Conservation (phyloP, 2,113 vertebrate species). For the Penelope pileata region DNA sequence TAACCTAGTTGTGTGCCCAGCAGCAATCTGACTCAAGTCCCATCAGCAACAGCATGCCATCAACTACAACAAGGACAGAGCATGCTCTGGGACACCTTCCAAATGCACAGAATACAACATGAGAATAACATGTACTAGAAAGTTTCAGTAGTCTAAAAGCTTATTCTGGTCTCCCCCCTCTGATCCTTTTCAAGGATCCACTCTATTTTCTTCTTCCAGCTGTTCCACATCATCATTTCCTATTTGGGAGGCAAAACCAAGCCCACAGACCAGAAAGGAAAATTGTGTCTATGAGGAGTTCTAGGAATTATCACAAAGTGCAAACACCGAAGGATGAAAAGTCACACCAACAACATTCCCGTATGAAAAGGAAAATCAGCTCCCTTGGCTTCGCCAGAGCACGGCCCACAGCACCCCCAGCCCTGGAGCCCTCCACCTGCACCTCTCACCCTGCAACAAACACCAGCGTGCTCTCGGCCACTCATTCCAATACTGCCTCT, state of each 20-base stretch:
- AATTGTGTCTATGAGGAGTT: neutral
- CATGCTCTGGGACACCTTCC: neutral
- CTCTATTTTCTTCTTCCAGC: constrained; percentile 2
- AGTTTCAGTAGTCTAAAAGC: neutral
- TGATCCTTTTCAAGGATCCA: neutral
- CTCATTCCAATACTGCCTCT: neutral
- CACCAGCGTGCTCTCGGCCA: neutral
- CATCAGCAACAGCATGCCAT: constrained; percentile 29
- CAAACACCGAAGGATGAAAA: neutral
- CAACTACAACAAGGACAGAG: neutral
- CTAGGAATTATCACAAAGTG: neutral
- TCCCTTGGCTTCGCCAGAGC: neutral
- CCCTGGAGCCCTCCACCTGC: neutral
- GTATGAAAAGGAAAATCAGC: neutral
- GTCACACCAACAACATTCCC: neutral
- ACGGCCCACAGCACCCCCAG: accelerated
- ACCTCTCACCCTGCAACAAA: neutral
- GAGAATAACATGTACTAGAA: neutral
- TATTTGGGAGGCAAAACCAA: neutral
- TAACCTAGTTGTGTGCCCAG: constrained; percentile 55
- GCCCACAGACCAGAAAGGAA: neutral
- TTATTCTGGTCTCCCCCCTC: neutral
- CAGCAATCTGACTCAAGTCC: constrained; percentile 62
- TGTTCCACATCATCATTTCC: neutral
- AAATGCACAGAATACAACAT: neutral